These are phyloP conservation scores for Entomobrya proxima DNA, from an alignment of 2,888 invertebrate genomes.

Conservation along the genomic window DNA sequence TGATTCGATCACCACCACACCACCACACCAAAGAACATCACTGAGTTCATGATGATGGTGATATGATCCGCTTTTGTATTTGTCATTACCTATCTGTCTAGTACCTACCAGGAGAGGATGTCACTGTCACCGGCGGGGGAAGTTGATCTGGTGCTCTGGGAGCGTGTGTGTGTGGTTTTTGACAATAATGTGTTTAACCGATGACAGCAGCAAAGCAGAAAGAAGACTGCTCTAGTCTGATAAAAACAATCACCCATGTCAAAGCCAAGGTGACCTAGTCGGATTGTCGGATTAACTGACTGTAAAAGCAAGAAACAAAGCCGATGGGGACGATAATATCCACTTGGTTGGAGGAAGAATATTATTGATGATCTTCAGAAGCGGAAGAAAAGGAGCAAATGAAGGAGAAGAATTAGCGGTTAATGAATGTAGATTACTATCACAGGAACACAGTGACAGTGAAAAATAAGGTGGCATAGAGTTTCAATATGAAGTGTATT, in stretches of 20 bases:
- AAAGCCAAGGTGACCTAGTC: conserved; percentile 16
- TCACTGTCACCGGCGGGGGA: conserved; percentile 42
- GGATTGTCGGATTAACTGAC: not conserved
- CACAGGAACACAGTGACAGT: not conserved
- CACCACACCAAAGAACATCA: conserved; percentile 8
- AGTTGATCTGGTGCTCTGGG: conserved; percentile 35
- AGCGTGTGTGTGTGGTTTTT: conserved; percentile 35
- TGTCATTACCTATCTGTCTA: not conserved
- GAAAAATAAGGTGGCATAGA: not conserved
- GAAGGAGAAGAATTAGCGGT: not conserved
- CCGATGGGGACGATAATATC: not conserved
- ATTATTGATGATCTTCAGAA: conserved; percentile 6
- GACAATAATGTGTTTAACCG: conserved; percentile 58
- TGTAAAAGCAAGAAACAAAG: not conserved
- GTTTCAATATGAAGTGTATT: not conserved
- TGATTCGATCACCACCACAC: conserved; percentile 30
- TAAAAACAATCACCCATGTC: conserved; percentile 38
- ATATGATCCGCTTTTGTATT: conserved; percentile 30
- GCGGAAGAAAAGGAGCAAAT: conserved; percentile 6
- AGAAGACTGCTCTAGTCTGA: not conserved
- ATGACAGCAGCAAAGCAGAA: conserved; percentile 38
- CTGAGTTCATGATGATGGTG: not conserved
- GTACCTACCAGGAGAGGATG: conserved; percentile 38
- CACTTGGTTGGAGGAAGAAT: not conserved
- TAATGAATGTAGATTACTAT: conserved; percentile 24